These are phyloP conservation scores for Pseudoips prasinana DNA, from an alignment of 2,888 invertebrate genomes.

Conservation along the genomic window DNA sequence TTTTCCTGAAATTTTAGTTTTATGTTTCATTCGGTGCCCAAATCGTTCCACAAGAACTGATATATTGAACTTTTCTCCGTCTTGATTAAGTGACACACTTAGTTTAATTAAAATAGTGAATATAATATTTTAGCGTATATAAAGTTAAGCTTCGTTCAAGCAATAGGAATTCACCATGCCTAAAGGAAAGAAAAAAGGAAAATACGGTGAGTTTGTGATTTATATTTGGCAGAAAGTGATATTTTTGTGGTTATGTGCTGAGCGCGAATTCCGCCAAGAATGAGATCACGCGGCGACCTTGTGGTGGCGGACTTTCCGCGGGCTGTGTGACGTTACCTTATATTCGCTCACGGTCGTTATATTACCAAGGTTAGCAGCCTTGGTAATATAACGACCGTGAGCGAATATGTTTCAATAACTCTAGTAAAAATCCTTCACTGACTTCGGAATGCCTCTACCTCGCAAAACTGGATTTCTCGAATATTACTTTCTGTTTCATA, in stretches of 20 bases:
- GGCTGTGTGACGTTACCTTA: slow-evolving; percentile 57
- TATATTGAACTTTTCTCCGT: slow-evolving; percentile 89
- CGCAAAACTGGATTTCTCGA: no score
- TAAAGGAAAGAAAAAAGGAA: slow-evolving; percentile 89
- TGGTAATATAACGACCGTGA: no score
- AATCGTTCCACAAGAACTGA: slow-evolving; percentile 87
- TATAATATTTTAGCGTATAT: slow-evolving; percentile 79
- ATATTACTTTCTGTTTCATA: slow-evolving; percentile 37
- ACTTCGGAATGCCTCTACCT: no score
- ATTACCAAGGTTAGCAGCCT: slow-evolving; percentile 31
- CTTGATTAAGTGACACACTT: slow-evolving; percentile 85
- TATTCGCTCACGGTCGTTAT: slow-evolving; percentile 45
- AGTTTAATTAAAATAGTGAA: slow-evolving; percentile 74
- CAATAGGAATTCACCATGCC: slow-evolving; percentile 83
- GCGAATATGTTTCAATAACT: slow-evolving; percentile 44
- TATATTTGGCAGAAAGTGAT: slow-evolving; percentile 12
- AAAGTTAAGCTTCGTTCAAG: slow-evolving; percentile 50
- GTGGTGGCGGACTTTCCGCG: slow-evolving; percentile 63
- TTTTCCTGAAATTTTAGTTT: slow-evolving; percentile 85
- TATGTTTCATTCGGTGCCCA: slow-evolving; percentile 87
- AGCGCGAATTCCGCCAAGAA: slow-evolving; percentile 55
- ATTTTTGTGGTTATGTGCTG: slow-evolving; percentile 21
- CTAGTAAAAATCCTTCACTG: neutral
- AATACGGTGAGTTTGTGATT: slow-evolving; percentile 84
- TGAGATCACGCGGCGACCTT: slow-evolving; percentile 79